Evolutionary conservation across 92 coral and sea anemone species (phyloP), one percentile per base, ranked within the genome.

Genomic region (Plumapathes pennacea): DNA sequence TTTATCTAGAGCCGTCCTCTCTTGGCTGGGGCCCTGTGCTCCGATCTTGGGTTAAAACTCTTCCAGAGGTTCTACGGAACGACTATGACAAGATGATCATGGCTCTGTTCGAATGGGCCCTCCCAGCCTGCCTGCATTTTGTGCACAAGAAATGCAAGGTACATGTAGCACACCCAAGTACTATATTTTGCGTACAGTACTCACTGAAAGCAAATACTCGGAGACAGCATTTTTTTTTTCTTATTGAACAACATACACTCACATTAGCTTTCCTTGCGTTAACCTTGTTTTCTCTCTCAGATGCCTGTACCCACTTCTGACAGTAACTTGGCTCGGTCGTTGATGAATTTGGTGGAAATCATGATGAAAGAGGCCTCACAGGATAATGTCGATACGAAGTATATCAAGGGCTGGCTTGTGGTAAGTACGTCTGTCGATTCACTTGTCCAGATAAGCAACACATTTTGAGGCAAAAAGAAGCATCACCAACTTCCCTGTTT

Each of bases 321-420:
- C 57, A 89, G 99, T 50, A 94, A 94, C 51, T 74, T 94, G 17
- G 91, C 99, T 12, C 95, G 85, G 25, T 94, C 99, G 6, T 74
- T 94, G 60, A 94, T 94, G 99, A 94, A 94, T 78, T 70, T 94
- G 23, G 96, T 89, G 60, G 99, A 94, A 67, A 90, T 84, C 32
- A 90, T 84, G 88, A 76, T 94, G 88, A 94, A 94, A 62, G 86
- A 76, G 45, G 85, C 95, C 12, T 45, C 82, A 30, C 69, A 77
- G 49, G 79, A 73, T 39, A 71, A 64, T 21, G 58, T 24, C 25
- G 99, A 94, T 46, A 58, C 60, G 44, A 94, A 94, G 61, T 86
- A 94, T 58, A 50, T 85, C 29, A 94, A 94, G 42, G 64, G 86
- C 33, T 94, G 99, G 99, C 54, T 94, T 40, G 85, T 87, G 62